Conservation (phyloP, 2,113 vertebrate genomes). For the Ascaphus truei region DNA sequence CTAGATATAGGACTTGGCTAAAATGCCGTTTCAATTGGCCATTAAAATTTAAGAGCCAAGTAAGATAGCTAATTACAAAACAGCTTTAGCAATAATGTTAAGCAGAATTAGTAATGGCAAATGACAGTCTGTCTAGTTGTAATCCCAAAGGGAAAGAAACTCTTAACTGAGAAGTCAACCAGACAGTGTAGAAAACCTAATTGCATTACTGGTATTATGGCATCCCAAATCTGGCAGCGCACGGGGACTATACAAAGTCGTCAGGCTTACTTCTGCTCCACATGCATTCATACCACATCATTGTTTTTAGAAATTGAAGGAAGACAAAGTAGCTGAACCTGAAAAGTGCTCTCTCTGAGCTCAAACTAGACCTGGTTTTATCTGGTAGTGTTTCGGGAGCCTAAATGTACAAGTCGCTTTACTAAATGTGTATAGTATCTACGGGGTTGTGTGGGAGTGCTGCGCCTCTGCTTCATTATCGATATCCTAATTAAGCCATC, state of each 20-base stretch:
- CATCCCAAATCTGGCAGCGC: conserved; percentile 60
- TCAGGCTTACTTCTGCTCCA: neutral
- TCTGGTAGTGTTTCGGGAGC: neutral
- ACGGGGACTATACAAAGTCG: conserved; percentile 41
- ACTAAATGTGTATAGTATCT: neutral
- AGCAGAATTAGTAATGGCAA: conserved; percentile 75
- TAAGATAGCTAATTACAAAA: conserved; percentile 80
- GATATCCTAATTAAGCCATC: conserved; percentile 58
- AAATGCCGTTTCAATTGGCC: conserved; percentile 77
- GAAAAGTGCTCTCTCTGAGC: neutral
- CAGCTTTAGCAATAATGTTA: conserved; percentile 67
- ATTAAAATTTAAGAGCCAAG: conserved; percentile 84
- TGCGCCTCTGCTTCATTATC: conserved; percentile 53
- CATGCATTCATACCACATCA: neutral
- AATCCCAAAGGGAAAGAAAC: conserved; percentile 68
- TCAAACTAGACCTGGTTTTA: neutral
- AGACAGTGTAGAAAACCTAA: conserved; percentile 62
- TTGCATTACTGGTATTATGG: conserved; percentile 60
- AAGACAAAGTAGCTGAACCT: neutral
- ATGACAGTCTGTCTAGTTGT: conserved; percentile 77
- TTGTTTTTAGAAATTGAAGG: neutral
- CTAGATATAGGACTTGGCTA: conserved; percentile 81
- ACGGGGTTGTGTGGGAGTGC: neutral
- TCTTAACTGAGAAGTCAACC: conserved; percentile 71
- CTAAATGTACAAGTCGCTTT: neutral